phyloP scores from a whole-genome alignment of 2,888 invertebrate species.

The Pecten maximus region DNA sequence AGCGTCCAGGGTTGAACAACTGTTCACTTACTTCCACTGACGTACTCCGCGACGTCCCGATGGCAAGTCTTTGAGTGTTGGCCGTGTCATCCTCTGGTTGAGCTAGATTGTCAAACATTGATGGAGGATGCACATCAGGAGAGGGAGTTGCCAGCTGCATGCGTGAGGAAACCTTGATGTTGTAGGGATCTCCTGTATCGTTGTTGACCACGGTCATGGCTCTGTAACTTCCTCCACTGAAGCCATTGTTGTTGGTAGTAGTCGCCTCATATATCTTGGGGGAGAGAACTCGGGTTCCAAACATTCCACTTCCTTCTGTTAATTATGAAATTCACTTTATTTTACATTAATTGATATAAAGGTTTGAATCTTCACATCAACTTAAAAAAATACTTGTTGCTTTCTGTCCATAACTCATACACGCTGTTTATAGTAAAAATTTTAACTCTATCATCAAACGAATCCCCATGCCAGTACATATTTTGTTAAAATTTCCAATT shows the following conservation, averaged over 20 bases:
- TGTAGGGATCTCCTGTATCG: background rate
- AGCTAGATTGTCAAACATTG: background rate
- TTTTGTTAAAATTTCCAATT: no score
- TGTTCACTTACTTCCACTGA: background rate
- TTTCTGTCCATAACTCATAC: no score
- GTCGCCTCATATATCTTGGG: background rate
- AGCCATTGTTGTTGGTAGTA: background rate
- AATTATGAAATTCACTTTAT: background rate
- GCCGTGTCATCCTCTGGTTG: background rate
- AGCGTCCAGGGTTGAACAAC: background rate
- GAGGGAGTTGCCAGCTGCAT: background rate
- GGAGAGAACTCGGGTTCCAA: conserved; percentile 19
- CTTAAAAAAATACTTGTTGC: no score
- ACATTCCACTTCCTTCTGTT: background rate
- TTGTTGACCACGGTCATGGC: background rate
- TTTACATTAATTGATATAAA: no score
- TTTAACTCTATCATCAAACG: no score
- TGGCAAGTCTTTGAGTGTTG: background rate
- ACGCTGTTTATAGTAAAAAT: no score
- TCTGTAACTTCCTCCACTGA: background rate
- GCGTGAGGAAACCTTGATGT: background rate
- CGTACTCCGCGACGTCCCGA: background rate
- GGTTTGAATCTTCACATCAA: no score
- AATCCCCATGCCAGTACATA: no score
- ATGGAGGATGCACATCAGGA: background rate